Base-by-base conservation (phyloP, 2,797 vertebrate genomes). In the Macropus fuliginosus region DNA sequence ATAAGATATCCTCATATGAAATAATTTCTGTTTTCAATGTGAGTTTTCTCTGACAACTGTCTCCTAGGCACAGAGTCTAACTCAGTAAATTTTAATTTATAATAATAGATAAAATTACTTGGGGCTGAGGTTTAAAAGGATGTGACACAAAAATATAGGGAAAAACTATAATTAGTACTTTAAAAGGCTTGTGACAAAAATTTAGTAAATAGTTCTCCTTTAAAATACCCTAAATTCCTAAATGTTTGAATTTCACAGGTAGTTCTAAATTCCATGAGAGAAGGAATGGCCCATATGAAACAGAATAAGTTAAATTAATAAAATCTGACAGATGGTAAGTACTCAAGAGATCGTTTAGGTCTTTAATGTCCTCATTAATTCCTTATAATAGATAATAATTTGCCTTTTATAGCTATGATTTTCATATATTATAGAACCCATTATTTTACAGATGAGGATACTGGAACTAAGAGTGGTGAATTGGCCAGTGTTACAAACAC, bases 171-270 rank as follows among this genome's bases (percentile, higher is more conserved):
- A 94, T 13, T 56, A 90, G 55, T 90, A 10, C 93, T 95, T 94
- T 92, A 66, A 28, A 54, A 92, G 93, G 91, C 34, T 95, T 97
- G 56, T 92, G 92, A 97, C 94, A 81, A 1, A 91, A 11, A 13
- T 55, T 74, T 94, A 29, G 74, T 87, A 50, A 50, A 87, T 87
- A 46, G 21, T 91, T 94, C 92, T 90, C 87, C 28, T 95, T 96
- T 94, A 87, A 95, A 52, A 92, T 46, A 92, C 56, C 92, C 56
- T 14, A 9, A 24, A 50, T 87, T 87, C 40, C 74, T 87, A 87
- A 87, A 46, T 87, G 21, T 27, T 87, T 87, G 74, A 2, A 27
- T 87, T 87, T 24, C 40, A 87, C n/a, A 50, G 40, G 40, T 74
- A 50, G 18, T 50, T 46, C 74, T 27, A 87, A 87, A 54, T 93